Base-by-base conservation (phyloP, 23 tunicate genomes). In the Halocynthia aurantium region DNA sequence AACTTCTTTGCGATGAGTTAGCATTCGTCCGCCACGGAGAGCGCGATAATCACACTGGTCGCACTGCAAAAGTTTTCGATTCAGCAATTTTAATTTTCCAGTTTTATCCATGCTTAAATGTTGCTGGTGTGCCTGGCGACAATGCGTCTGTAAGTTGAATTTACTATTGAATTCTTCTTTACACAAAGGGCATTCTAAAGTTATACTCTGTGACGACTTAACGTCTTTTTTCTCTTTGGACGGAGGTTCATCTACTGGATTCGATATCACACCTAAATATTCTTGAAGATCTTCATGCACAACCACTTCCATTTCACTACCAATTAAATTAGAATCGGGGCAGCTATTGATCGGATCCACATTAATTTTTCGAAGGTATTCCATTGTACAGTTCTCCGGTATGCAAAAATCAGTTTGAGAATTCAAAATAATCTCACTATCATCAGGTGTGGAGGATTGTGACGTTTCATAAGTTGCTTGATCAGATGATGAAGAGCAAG, bases 21-120 rank as follows among this genome's bases (percentile, higher is more conserved):
- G 10, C 31, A 65, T 20, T 65, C 70, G 70, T 6, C 70, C 70
- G 49, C 31, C 31, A 8, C 70, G 70, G 49, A 65, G 31, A 65
- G 70, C 70, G 31, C 22, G 49, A 6, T 65, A 65, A 15, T 65
- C 19, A 65, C 70, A 65, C 9, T 65, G 70, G 9, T 11, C 70
- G 6, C 70, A 65, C 19, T 65, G 22, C 0, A 49, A 9, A 8
- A 65, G 19, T 65, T 65, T 15, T 10, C 70, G 70, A 10, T 15
- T 65, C 22, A 40, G 10, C 10, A 65, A 9, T 65, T 65, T 65
- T 10, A 65, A 20, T 65, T 65, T 49, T 15, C 70, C 70, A 65
- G 10, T 65, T 11, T 65, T 15, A 9, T 10, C 70, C 22, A 65
- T 20, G 9, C 49, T 65, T 49, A 65, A 65, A 65, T 65, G 70